phyloP scores from a whole-genome alignment of 2,888 invertebrate species.

The Adineta ricciae region DNA sequence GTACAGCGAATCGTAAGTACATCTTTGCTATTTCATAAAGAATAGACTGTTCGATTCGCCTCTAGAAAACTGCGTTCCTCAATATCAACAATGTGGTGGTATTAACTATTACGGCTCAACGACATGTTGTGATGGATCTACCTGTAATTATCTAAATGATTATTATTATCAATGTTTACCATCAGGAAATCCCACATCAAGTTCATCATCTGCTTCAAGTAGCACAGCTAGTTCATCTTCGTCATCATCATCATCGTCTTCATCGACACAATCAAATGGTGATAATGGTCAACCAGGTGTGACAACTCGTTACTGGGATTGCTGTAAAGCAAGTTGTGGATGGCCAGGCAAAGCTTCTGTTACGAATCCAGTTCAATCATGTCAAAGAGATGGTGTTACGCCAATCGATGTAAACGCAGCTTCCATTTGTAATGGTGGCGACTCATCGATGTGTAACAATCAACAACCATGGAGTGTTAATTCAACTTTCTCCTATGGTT shows the following conservation, averaged over 20 bases:
- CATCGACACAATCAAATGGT: too few species aligned
- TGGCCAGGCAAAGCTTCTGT: slow-evolving; percentile 34
- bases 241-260: too few species aligned
- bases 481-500: slow-evolving; percentile 33
- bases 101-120: neutral
- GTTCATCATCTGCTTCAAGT: neutral
- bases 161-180: neutral
- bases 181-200: neutral
- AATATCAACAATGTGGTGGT: neutral
- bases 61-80: neutral
- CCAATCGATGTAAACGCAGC: neutral
- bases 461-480: slow-evolving; percentile 35
- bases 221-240: neutral
- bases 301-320: slow-evolving; percentile 35
- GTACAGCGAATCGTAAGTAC: neutral
- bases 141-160: neutral
- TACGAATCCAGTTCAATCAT: neutral
- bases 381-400: neutral
- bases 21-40: neutral
- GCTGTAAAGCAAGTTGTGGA: slow-evolving; percentile 35
- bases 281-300: slow-evolving; percentile 16
- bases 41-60: neutral
- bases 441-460: slow-evolving; percentile 23
- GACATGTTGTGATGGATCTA: neutral
- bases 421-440: slow-evolving; percentile 34